These are phyloP conservation scores for Pseudomugil gertrudae DNA, from an alignment of 2,797 vertebrate genomes.

Conservation along the genomic window DNA sequence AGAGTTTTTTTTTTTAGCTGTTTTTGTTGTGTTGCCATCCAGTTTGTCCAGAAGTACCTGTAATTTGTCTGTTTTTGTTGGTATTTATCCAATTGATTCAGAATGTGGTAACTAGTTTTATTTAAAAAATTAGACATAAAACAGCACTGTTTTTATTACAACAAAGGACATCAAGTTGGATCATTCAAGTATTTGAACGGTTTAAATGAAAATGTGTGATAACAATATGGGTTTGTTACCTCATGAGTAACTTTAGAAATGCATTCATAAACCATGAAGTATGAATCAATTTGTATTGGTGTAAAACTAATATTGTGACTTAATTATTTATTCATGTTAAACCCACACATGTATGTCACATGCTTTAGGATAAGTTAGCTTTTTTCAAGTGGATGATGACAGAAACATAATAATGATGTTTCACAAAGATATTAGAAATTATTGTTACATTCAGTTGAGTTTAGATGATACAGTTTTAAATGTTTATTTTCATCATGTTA, in stretches of 20 bases:
- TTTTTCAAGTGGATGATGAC: too few species aligned
- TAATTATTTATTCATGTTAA: background rate
- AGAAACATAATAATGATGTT: background rate
- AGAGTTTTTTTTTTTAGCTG: background rate
- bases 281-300: background rate
- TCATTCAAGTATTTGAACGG: too few species aligned
- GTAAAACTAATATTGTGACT: background rate
- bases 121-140: too few species aligned
- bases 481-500: conserved; percentile 37
- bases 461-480: conserved; percentile 10
- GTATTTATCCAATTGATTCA: too few species aligned
- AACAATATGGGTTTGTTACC: background rate
- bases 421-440: background rate
- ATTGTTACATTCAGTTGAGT: conserved; percentile 7
- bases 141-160: too few species aligned
- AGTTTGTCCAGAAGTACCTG: background rate
- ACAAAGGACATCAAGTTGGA: too few species aligned
- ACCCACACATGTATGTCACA: background rate
- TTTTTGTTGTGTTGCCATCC: background rate
- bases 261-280: background rate
- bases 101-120: too few species aligned
- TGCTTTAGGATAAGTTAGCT: background rate
- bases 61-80: background rate
- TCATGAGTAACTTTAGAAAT: background rate
- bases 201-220: too few species aligned